Evolutionary conservation across 2,888 invertebrate genomes (phyloP), one percentile per base, ranked within the genome.

Genomic region (Xylota sylvarum): DNA sequence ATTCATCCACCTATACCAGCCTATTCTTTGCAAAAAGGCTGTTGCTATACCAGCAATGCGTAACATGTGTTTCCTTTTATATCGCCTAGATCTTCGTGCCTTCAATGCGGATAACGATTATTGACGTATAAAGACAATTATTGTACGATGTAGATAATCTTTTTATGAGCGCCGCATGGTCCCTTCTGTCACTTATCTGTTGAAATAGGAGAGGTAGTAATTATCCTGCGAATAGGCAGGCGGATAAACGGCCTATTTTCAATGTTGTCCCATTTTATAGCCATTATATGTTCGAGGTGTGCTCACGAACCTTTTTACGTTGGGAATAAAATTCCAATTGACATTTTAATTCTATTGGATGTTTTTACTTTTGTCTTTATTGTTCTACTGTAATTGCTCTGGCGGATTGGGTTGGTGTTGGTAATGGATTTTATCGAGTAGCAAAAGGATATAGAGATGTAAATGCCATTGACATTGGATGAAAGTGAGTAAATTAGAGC

Each of bases 131-230:
- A 58, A 58, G 48, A 50, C 56, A 67, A 76, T 76, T 58, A 56
- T 50, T 67, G 50, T 67, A 14, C 32, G 55, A 64, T 74, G 74
- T 55, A 74, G 74, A 74, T 74, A 74, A 74, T 74, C 37, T 64
- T 64, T 64, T 74, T 64, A 64, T 55, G 46, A 43, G 46, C 64
- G n/a, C 43, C 43, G 7, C 32, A 43, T 52, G 40, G 69, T 69
- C 69, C 69, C 55, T 52, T 55, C 55, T 69, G 64, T 64, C 64
- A 64, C 17, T 72, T 46, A 58, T 43, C 60, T 64, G 43, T 64
- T 64, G 14, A 14, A 40, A 64, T 55, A 50, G 43, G 37, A 43
- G 12, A 19, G 43, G 48, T 64, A 23, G 55, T 64, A 64, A 55
- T 64, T 64, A 74, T 46, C 52, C 43, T 64, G 17, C 23, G 19